Evolutionary conservation across 2,888 invertebrate genomes (phyloP).

Genomic region (Gordius sp.): DNA sequence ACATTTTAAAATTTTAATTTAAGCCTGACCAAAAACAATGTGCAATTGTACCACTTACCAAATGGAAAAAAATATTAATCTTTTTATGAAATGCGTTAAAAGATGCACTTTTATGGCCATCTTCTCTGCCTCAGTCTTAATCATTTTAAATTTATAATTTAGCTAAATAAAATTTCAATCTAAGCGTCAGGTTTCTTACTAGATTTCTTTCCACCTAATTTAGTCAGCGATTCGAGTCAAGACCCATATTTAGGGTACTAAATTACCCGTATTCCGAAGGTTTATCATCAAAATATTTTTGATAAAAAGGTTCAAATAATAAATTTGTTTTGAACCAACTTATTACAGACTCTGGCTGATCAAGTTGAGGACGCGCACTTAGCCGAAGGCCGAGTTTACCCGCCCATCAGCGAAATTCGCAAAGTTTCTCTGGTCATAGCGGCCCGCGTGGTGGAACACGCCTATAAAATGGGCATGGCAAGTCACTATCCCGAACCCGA

Average conservation of each 20-base stretch:
- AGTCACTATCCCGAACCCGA: constrained; percentile 27
- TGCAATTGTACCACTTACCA: too few relatives aligned
- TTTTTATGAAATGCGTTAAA: too few relatives aligned
- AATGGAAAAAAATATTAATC: too few relatives aligned
- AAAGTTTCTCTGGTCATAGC: constrained; percentile 66
- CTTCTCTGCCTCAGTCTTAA: too few relatives aligned
- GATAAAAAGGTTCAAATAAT: neutral
- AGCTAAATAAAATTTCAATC: too few relatives aligned
- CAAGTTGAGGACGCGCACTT: constrained; percentile 54
- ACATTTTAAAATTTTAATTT: too few relatives aligned
- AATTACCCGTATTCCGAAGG: too few relatives aligned
- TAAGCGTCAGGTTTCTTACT: too few relatives aligned
- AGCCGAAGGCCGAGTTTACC: constrained; percentile 60
- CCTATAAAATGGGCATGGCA: constrained; percentile 38
- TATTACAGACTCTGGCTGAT: constrained; percentile 50
- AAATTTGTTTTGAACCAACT: constrained; percentile 22
- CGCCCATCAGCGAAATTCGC: constrained; percentile 53
- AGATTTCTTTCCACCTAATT: neutral
- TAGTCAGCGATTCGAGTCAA: neutral
- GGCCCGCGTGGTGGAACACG: constrained; percentile 47
- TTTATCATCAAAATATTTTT: neutral
- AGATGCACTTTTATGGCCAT: too few relatives aligned
- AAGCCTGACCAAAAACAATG: too few relatives aligned
- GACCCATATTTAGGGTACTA: too few relatives aligned
- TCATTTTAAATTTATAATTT: too few relatives aligned